phyloP scores from a whole-genome alignment of 35 echinoderm and acorn worm genomes.

The Stichopus chloronotus region DNA sequence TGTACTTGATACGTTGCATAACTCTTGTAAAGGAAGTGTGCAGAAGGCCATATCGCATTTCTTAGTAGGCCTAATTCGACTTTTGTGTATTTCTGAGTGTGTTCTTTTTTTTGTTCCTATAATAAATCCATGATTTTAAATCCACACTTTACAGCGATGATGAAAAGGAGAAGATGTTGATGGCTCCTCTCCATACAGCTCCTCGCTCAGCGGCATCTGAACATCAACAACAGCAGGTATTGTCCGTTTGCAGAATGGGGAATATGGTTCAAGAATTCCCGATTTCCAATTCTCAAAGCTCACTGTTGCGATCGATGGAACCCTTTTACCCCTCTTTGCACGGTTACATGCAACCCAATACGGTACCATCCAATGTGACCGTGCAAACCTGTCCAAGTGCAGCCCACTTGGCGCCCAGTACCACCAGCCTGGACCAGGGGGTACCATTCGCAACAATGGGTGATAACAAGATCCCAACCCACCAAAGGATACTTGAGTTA shows the following conservation, averaged over 20 bases:
- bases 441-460: neutral
- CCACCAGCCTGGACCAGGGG: neutral
- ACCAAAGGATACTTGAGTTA: constrained; percentile 48
- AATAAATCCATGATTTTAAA: neutral
- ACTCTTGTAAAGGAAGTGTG: too few species aligned
- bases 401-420: neutral
- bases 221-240: neutral
- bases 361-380: neutral
- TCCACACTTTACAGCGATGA: neutral
- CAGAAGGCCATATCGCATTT: too few species aligned
- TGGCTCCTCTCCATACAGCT: neutral
- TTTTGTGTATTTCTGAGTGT: too few species aligned
- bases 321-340: constrained; percentile 35
- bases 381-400: neutral
- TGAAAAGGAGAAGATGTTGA: neutral
- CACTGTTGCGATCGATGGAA: neutral
- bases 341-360: neutral
- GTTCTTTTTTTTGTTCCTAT: neutral
- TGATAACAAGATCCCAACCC: neutral
- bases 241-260: neutral
- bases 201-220: neutral
- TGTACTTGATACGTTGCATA: too few species aligned
- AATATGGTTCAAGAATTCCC: neutral
- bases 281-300: neutral
- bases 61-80: too few species aligned